These are phyloP conservation scores for Elanus axillaris DNA, from an alignment of 2,113 vertebrate species.

Conservation along the genomic window DNA sequence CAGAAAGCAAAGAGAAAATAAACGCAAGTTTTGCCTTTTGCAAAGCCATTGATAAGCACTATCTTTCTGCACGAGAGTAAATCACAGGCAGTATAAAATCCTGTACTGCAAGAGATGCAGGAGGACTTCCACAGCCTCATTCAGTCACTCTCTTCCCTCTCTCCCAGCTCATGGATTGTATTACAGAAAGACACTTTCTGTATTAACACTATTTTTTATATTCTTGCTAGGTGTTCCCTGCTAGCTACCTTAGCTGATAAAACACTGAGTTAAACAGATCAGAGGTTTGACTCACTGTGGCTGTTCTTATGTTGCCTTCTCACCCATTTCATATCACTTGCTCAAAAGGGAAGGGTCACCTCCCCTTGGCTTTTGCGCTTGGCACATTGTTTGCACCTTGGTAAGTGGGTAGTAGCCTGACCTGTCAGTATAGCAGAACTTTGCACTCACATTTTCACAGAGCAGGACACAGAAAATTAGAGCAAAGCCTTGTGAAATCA, in stretches of 20 bases:
- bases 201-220: not conserved
- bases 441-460: not conserved
- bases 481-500: not conserved
- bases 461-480: not conserved
- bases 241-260: not conserved
- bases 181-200: not conserved
- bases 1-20: not conserved
- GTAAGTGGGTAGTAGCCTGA: not conserved
- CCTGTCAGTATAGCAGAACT: not conserved
- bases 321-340: not conserved
- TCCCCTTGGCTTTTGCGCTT: not conserved
- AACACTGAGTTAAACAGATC: not conserved
- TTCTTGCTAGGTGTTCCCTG: not conserved
- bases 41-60: not conserved
- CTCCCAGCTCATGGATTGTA: not conserved
- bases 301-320: not conserved
- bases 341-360: not conserved
- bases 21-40: not conserved
- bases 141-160: not conserved
- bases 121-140: not conserved
- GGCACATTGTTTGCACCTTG: not conserved
- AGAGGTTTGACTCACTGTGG: not conserved
- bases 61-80: not conserved
- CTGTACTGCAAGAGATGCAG: not conserved
- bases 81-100: not conserved